Evolutionary conservation across 2,888 invertebrate species (phyloP), one percentile per base, ranked within the genome.

Genomic region (Drosophila borealis): DNA sequence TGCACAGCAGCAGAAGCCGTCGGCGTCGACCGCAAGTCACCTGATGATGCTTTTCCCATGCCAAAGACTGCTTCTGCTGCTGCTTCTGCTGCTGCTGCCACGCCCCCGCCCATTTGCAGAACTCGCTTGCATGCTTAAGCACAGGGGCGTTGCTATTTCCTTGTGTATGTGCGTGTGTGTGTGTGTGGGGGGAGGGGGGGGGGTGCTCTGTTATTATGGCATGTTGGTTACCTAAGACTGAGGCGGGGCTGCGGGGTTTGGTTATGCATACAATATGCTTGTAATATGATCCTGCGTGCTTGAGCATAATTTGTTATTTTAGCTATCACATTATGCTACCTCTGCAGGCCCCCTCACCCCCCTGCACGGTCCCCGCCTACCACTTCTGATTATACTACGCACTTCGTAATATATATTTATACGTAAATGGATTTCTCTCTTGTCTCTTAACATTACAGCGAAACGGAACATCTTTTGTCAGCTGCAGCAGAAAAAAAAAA

Each of bases 271-370:
- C 59, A 36, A 45, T 72, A 50, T 49, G 63, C 36, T 45, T 73
- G 82, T 84, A 82, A 82, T 68, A 68, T 71, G 82, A 82, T 84
- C 81, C 84, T 84, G 84, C 84, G 84, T 86, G 86, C 76, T 74
- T 46, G n/a, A 66, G 84, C 83, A 86, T 84, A 84, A 86, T 84
- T 84, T 83, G 84, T 84, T 86, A 86, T 84, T 86, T 84, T 64
- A 65, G 69, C 76, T 78, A 81, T 77, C 78, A 71, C 78, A 78
- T 81, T 79, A 70, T 74, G 63, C 53, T 68, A 54, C 59, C 48
- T 48, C 46, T 46, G 14, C 55, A 21, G 56, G 34, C 41, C 41
- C 37, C 44, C 42, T 11, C 21, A 4, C 51, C n/a, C 13, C 37
- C 34, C 39, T 34, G 9, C 4, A 4, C 44, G 39, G n/a, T 4